These are phyloP conservation scores for Yponomeuta sedellus DNA, from an alignment of 2,888 invertebrate genomes.

Conservation along the genomic window DNA sequence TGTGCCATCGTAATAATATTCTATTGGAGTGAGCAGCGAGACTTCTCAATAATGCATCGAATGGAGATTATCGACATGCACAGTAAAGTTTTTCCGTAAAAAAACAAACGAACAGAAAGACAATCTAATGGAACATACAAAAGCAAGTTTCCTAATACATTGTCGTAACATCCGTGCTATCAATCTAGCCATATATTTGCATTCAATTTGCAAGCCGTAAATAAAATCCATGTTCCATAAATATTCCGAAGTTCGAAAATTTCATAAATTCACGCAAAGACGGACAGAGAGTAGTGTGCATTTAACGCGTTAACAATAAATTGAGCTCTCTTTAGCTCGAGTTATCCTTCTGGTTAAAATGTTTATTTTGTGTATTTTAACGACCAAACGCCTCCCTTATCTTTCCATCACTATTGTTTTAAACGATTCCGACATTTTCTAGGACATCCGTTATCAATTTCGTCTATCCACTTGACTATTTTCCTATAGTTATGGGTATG, in stretches of 20 bases:
- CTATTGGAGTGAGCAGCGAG: conserved; percentile 49
- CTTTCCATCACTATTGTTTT: conserved; percentile 63
- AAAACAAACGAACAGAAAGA: no score
- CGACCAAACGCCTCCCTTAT: conserved; percentile 50
- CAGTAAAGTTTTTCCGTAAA: conserved; percentile 25
- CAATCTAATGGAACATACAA: no score
- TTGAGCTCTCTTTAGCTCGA: not conserved
- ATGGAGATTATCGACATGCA: conserved; percentile 70
- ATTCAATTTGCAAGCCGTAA: no score
- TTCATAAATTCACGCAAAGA: no score
- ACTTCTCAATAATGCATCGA: conserved; percentile 66
- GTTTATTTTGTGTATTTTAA: conserved; percentile 29
- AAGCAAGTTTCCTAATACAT: no score
- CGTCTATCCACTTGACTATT: conserved; percentile 17
- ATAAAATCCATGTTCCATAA: no score
- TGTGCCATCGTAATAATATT: conserved; percentile 45
- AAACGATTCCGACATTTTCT: conserved; percentile 48
- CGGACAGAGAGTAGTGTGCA: no score
- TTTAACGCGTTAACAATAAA: no score
- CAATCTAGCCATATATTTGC: no score
- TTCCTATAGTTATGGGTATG: not conserved
- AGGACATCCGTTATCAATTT: conserved; percentile 53
- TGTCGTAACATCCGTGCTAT: no score
- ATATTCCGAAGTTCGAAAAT: no score
- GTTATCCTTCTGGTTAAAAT: not conserved